Conservation (phyloP, 2,113 vertebrate species). For the Dryoscopus gambensis region DNA sequence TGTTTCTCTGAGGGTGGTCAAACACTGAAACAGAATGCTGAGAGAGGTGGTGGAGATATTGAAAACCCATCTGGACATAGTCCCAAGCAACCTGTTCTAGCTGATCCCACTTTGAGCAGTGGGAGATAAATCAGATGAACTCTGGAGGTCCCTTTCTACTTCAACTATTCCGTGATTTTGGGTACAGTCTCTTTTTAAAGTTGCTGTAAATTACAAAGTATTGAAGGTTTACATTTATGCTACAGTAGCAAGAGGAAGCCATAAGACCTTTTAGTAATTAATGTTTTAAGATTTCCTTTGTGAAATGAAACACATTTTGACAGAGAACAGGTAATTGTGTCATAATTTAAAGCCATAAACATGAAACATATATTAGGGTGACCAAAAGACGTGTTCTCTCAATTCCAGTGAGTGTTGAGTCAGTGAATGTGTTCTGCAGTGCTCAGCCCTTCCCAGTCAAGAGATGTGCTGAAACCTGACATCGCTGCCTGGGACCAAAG, state of each 20-base stretch:
- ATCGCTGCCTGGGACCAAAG: neutral
- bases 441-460: neutral
- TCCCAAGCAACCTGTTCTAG: neutral
- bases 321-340: neutral
- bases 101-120: neutral
- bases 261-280: neutral
- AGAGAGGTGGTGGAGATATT: neutral
- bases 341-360: neutral
- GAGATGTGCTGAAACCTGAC: neutral
- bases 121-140: neutral
- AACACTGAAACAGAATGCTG: neutral
- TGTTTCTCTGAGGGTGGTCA: neutral
- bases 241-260: neutral
- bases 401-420: neutral
- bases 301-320: neutral
- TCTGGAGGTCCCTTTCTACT: neutral
- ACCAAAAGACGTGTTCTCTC: neutral
- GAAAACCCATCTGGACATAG: neutral
- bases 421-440: neutral
- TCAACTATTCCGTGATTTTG: neutral
- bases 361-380: slow-evolving; percentile 8
- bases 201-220: neutral
- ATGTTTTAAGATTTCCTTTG: neutral
- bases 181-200: neutral
- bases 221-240: neutral